phyloP scores from a whole-genome alignment of 2,797 vertebrate genomes.

The Neomorphus geoffroyi region DNA sequence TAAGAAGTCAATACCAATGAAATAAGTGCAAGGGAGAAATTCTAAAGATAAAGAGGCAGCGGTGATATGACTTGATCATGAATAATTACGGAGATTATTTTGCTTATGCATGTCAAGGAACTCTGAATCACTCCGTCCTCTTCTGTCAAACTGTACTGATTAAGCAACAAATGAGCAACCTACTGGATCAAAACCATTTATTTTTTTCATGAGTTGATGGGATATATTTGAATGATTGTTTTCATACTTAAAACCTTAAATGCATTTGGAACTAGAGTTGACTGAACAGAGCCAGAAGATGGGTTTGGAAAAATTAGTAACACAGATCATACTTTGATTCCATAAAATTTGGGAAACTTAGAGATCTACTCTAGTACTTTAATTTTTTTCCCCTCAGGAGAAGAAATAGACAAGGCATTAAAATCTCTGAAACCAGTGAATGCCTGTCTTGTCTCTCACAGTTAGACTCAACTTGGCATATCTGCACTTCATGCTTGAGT shows the following conservation, averaged over 20 bases:
- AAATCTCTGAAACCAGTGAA: background rate
- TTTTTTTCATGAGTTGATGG: background rate
- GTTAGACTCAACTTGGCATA: background rate
- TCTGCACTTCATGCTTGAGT: background rate
- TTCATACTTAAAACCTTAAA: background rate
- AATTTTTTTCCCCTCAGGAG: background rate
- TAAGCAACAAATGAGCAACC: background rate
- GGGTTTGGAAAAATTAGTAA: background rate
- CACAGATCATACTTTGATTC: background rate
- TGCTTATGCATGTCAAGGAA: background rate
- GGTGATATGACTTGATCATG: background rate
- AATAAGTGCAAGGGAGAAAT: background rate
- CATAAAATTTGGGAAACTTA: background rate
- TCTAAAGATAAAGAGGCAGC: background rate
- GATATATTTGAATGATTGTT: background rate
- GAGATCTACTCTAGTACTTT: background rate
- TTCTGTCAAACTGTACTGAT: background rate
- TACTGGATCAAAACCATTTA: background rate
- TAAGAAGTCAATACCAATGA: background rate
- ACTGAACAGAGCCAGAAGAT: background rate
- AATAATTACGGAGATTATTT: background rate
- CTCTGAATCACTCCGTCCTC: background rate
- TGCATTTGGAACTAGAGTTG: background rate
- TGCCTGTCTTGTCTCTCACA: background rate
- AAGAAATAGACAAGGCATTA: background rate